These are phyloP conservation scores for Hesperophylax magnus DNA, from an alignment of 1,140 invertebrate species.

Conservation along the genomic window DNA sequence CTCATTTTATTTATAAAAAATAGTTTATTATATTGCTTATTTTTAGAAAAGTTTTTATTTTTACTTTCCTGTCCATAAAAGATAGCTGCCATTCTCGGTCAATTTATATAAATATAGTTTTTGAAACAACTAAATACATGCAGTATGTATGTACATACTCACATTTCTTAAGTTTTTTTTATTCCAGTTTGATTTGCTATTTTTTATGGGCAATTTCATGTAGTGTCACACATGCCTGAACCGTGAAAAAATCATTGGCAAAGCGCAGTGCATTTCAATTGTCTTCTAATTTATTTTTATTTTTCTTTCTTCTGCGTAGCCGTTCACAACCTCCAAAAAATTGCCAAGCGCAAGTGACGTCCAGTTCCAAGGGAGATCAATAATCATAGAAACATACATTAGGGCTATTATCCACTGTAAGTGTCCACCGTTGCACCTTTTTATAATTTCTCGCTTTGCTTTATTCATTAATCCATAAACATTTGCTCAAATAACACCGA, in stretches of 20 bases:
- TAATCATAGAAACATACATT: conserved; percentile 55
- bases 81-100: too few species aligned
- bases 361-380: conserved; percentile 48
- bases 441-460: conserved; percentile 38
- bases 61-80: too few species aligned
- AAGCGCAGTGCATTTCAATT: conserved; percentile 17
- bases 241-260: not conserved
- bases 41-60: too few species aligned
- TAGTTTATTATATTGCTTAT: too few species aligned
- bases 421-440: conserved; percentile 50
- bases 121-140: too few species aligned
- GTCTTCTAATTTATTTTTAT: conserved; percentile 44
- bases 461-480: conserved; percentile 2
- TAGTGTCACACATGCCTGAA: too few species aligned
- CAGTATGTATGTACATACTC: too few species aligned
- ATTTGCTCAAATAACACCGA: not conserved
- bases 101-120: too few species aligned
- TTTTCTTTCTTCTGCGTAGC: conserved; percentile 55
- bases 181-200: too few species aligned
- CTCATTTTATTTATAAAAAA: too few species aligned
- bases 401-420: conserved; percentile 55
- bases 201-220: too few species aligned
- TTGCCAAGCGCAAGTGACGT: conserved; percentile 53
- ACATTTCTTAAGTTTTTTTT: too few species aligned
- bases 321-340: conserved; percentile 55